Evolutionary conservation across 2,888 invertebrate species (phyloP).

Genomic region (Rhagonycha lutea): DNA sequence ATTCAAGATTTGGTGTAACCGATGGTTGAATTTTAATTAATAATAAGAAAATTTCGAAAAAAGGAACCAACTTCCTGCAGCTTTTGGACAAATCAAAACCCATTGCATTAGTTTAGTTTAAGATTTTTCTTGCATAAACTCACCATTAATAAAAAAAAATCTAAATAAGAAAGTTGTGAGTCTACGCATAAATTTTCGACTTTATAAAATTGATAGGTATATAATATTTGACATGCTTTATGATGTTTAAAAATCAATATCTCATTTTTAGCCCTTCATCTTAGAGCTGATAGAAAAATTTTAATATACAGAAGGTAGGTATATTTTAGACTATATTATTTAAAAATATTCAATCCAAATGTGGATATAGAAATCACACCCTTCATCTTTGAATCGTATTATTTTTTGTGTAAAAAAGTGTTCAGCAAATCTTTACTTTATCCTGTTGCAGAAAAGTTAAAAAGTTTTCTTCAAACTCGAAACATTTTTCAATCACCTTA

Average conservation of each 20-base stretch:
- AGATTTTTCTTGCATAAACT: no score
- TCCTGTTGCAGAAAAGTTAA: background rate
- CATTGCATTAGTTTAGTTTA: no score
- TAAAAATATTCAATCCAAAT: background rate
- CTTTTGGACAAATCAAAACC: no score
- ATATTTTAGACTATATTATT: background rate
- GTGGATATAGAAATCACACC: background rate
- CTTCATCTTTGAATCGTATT: background rate
- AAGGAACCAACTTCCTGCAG: no score
- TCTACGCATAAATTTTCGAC: background rate
- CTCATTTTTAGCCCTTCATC: background rate
- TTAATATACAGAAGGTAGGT: background rate
- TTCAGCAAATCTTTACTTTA: background rate
- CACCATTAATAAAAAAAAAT: no score
- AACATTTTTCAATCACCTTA: background rate
- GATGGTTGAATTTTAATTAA: no score
- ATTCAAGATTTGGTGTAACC: no score
- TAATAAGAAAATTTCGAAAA: no score
- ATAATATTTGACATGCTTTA: background rate
- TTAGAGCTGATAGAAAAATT: background rate
- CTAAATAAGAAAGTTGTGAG: background rate
- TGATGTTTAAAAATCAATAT: background rate
- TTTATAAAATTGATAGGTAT: background rate
- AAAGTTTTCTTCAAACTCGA: background rate
- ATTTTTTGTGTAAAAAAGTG: background rate